phyloP scores from a whole-genome alignment of 2,888 invertebrate species.

The Alcis repandata region DNA sequence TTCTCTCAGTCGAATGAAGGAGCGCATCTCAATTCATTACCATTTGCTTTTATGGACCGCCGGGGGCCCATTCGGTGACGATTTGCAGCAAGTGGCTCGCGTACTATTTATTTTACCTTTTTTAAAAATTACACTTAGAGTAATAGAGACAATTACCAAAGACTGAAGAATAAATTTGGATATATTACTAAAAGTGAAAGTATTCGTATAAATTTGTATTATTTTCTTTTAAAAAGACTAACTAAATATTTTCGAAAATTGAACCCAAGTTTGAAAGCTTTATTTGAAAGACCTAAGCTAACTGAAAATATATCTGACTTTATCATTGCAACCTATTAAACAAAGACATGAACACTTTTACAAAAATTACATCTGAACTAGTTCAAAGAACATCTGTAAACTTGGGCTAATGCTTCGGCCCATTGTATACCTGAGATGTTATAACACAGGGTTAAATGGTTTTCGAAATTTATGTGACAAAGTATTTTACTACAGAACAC shows the following conservation, averaged over 20 bases:
- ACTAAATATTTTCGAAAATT: too few relatives aligned
- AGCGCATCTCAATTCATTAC: conserved; percentile 46
- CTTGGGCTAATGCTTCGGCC: too few relatives aligned
- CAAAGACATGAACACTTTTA: too few relatives aligned
- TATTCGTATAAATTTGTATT: background rate
- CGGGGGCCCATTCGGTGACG: conserved; percentile 40
- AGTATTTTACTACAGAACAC: background rate
- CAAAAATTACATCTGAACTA: too few relatives aligned
- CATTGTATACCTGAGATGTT: too few relatives aligned
- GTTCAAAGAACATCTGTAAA: too few relatives aligned
- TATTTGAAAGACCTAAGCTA: too few relatives aligned
- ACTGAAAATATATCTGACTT: too few relatives aligned
- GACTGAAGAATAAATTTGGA: background rate
- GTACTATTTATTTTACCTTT: conserved; percentile 36
- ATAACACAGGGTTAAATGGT: background rate
- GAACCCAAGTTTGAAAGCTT: too few relatives aligned
- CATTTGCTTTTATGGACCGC: conserved; percentile 45
- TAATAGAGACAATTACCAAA: background rate
- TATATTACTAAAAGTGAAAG: background rate
- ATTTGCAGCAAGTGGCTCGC: conserved; percentile 38
- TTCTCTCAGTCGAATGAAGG: conserved; percentile 38
- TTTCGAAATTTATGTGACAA: background rate
- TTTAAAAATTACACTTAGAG: background rate
- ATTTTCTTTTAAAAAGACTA: background rate
- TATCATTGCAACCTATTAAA: too few relatives aligned